Evolutionary conservation across 2,113 vertebrate genomes (phyloP).

Genomic region (Lepisosteus osseus): DNA sequence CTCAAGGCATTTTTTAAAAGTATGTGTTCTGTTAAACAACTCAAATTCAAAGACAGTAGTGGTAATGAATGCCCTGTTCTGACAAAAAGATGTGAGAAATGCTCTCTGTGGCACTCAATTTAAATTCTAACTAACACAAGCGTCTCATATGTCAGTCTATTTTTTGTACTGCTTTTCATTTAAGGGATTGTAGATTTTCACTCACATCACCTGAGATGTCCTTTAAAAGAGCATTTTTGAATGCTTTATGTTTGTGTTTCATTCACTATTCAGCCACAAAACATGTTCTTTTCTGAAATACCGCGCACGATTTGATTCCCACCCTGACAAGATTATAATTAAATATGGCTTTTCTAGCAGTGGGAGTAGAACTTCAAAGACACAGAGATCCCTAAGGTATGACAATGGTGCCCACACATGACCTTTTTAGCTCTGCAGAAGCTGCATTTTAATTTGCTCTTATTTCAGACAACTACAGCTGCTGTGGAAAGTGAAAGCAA

Average conservation of each 20-base stretch:
- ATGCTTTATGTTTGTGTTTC: not conserved
- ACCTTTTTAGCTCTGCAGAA: constrained; percentile 1
- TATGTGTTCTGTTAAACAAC: too few relatives aligned
- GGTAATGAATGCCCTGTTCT: too few relatives aligned
- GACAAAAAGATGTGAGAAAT: too few relatives aligned
- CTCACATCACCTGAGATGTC: too few relatives aligned
- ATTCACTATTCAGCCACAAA: not conserved
- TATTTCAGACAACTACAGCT: not conserved
- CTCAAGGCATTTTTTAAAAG: too few relatives aligned
- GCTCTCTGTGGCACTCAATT: too few relatives aligned
- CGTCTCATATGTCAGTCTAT: too few relatives aligned
- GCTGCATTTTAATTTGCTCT: constrained; percentile 1
- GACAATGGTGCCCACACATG: not conserved
- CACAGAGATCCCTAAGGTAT: not conserved
- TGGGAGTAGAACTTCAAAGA: not conserved
- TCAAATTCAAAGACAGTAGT: too few relatives aligned
- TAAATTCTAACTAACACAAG: too few relatives aligned
- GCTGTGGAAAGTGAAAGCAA: not conserved
- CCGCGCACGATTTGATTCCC: not conserved
- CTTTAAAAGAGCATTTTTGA: not conserved
- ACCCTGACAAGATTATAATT: constrained; percentile 1
- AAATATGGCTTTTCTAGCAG: not conserved
- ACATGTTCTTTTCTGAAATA: not conserved
- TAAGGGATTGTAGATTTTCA: too few relatives aligned
- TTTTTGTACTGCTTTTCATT: too few relatives aligned